Evolutionary conservation across 2,888 invertebrate species (phyloP).

Genomic region (Patella pellucida): DNA sequence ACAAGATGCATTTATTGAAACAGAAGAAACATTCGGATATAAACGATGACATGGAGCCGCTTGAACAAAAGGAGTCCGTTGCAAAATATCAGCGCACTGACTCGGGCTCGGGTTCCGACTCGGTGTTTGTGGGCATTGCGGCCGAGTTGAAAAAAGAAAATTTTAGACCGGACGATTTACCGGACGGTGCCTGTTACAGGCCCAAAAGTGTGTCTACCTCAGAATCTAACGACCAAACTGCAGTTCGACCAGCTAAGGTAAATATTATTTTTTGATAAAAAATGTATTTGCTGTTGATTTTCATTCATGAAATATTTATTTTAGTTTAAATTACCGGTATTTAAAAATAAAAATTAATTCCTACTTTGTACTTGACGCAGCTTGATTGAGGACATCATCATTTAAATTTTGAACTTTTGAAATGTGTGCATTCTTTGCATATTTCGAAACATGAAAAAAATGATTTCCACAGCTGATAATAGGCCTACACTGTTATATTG

Average conservation of each 20-base stretch:
- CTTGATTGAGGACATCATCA: no score
- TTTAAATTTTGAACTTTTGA: no score
- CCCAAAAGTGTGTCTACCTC: slow-evolving; percentile 42
- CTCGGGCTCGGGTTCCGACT: slow-evolving; percentile 4
- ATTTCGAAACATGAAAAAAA: no score
- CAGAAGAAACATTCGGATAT: background rate
- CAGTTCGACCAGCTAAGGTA: slow-evolving; percentile 1
- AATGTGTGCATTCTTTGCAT: no score
- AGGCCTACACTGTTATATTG: no score
- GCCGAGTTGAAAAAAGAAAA: background rate
- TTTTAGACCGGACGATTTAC: slow-evolving; percentile 43
- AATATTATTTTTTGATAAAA: background rate
- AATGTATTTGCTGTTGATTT: no score
- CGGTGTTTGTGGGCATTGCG: background rate
- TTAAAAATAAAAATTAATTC: no score
- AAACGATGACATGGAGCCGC: background rate
- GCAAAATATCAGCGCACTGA: slow-evolving; percentile 8
- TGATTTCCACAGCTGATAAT: no score
- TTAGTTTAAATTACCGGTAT: no score
- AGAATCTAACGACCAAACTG: background rate
- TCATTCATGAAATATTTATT: no score
- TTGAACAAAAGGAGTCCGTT: background rate
- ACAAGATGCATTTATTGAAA: background rate
- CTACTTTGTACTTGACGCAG: no score
- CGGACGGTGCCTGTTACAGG: slow-evolving; percentile 57